phyloP scores from a whole-genome alignment of 2,888 invertebrate genomes.

The Trileptium ribeirensis region DNA sequence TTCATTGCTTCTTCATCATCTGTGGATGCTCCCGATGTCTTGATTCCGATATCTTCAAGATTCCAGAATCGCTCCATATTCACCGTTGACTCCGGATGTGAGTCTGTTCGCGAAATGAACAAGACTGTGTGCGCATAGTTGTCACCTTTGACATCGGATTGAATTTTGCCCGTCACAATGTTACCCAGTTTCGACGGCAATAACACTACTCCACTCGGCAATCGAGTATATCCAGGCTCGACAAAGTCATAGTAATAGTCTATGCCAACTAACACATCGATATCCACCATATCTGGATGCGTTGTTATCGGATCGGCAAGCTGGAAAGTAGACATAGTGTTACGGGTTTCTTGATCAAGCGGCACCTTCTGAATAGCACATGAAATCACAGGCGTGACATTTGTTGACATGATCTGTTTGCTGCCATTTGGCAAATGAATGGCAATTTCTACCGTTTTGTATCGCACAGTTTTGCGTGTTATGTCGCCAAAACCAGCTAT shows the following conservation, averaged over 20 bases:
- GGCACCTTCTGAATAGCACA: background rate
- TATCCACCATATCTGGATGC: background rate
- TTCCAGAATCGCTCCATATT: conserved; percentile 10
- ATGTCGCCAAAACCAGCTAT: background rate
- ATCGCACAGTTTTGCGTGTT: background rate
- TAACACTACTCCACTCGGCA: background rate
- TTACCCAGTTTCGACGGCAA: background rate
- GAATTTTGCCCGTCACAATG: background rate
- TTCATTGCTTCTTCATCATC: conserved; percentile 13
- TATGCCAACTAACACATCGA: background rate
- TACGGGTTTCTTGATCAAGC: background rate
- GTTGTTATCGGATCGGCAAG: background rate
- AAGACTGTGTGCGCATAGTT: background rate
- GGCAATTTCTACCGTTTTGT: background rate
- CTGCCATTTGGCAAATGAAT: background rate
- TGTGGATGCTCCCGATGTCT: background rate
- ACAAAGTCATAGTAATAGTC: conserved; percentile 5
- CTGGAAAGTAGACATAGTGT: background rate
- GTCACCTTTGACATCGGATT: no score
- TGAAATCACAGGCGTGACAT: background rate
- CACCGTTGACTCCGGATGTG: background rate
- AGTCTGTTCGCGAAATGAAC: no score
- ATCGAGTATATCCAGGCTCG: background rate
- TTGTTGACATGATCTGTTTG: background rate
- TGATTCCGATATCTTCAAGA: conserved; percentile 9